Evolutionary conservation across 92 coral and sea anemone species (phyloP).

Genomic region (Palythoa grandiflora): DNA sequence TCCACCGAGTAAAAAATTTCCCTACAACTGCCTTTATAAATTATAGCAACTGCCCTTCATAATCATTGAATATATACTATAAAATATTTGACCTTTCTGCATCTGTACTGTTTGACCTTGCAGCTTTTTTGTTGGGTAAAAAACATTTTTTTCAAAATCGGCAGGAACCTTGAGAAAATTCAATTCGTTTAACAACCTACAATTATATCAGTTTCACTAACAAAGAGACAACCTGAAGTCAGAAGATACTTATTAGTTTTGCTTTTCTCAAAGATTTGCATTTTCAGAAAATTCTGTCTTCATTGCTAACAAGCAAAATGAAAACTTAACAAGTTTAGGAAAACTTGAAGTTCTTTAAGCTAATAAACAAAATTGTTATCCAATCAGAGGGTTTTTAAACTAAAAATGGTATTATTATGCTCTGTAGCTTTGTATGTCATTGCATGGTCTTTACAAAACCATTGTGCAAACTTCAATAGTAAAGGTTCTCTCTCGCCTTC

Average conservation of each 20-base stretch:
- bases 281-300: not conserved
- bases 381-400: not conserved
- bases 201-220: not conserved
- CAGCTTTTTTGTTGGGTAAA: not conserved
- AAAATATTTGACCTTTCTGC: not conserved
- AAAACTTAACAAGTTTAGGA: not conserved
- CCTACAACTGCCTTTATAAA: not conserved
- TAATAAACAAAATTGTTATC: not conserved
- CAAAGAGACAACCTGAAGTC: not conserved
- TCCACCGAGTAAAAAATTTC: not conserved
- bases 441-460: constrained; percentile 22
- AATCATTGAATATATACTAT: not conserved
- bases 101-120: not conserved
- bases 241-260: not conserved
- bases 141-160: not conserved
- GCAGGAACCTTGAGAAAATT: not conserved
- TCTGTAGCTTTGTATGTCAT: constrained; percentile 50
- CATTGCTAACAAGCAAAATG: not conserved
- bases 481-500: not conserved
- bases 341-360: not conserved
- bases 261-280: not conserved
- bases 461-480: constrained; percentile 12
- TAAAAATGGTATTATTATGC: not conserved
- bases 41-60: not conserved
- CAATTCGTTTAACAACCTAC: not conserved